Conservation (phyloP, 2,888 invertebrate species). For the Machimus atricapillus region DNA sequence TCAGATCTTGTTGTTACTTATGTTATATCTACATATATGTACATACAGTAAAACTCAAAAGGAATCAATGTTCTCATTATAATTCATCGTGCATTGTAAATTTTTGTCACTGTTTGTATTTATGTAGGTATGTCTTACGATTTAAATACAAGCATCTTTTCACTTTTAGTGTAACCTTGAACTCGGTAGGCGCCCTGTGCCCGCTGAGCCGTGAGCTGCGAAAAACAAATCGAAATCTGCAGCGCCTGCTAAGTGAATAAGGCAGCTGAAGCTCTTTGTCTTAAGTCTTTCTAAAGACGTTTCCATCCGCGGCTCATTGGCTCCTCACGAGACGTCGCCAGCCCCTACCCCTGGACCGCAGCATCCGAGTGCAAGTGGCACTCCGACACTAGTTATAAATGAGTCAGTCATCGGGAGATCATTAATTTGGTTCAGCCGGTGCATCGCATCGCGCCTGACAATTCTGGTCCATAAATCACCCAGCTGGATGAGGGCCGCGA, state of each 20-base stretch:
- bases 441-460: conserved; percentile 3
- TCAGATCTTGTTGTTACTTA: too few relatives aligned
- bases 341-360: background rate
- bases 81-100: too few relatives aligned
- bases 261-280: background rate
- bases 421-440: conserved; percentile 13
- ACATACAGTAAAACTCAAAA: too few relatives aligned
- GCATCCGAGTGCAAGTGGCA: background rate
- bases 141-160: background rate
- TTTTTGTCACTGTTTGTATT: too few relatives aligned
- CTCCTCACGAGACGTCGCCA: background rate
- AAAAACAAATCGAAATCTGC: background rate
- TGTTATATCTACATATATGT: too few relatives aligned
- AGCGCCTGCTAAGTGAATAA: background rate
- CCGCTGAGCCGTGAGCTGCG: background rate
- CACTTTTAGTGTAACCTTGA: background rate
- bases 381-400: background rate
- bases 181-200: background rate
- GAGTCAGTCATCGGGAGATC: conserved; percentile 30
- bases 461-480: conserved; percentile 30
- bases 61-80: too few relatives aligned
- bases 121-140: background rate
- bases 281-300: background rate
- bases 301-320: background rate
- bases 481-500: background rate